Evolutionary conservation across 2,888 invertebrate species (phyloP), one percentile per base, ranked within the genome.

Genomic region (Allacma fusca): DNA sequence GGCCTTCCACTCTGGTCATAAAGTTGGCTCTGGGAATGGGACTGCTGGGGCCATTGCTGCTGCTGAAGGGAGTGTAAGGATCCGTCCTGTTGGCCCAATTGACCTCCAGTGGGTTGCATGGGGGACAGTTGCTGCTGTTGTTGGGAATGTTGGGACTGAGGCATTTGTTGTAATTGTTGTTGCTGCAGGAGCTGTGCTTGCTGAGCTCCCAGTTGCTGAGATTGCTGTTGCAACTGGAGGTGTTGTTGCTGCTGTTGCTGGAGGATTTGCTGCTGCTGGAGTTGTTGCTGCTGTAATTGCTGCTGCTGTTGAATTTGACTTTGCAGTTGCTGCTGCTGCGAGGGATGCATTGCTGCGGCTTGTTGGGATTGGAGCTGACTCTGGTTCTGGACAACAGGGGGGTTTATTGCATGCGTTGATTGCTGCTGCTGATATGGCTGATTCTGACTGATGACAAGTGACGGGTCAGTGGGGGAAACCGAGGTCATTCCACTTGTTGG

Each of bases 81-180:
- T 13, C 44, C 34, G 26, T 74, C 65, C n/a, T n/a, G n/a, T 67
- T 77, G 77, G 26, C 29, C 68, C 1, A 64, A 50, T 43, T 75
- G 79, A 29, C 74, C 71, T 26, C 70, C 68, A 21, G 70, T 75
- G 0, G 40, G 50, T 57, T 40, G 72, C 68, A 74, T 79, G 23
- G 26, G 69, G 68, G 75, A 75, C 19, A 77, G 71, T 29, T 70
- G 65, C 44, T 75, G 75, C 16, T 74, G 74, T 44, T 80, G 80
- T 67, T 76, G 76, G 21, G 44, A 59, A n/a, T n/a, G n/a, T n/a
- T n/a, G n/a, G n/a, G n/a, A n/a, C 23, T 44, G 13, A 23, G 34
- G 70, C 57, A 34, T 70, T 19, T 78, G 59, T 75, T 81, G 80
- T 76, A 79, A 79, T 44, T 81, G 80, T 50, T 79, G 50, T 50